These are phyloP conservation scores for Cheilosia vernalis DNA, from an alignment of 2,888 invertebrate genomes.

Conservation along the genomic window DNA sequence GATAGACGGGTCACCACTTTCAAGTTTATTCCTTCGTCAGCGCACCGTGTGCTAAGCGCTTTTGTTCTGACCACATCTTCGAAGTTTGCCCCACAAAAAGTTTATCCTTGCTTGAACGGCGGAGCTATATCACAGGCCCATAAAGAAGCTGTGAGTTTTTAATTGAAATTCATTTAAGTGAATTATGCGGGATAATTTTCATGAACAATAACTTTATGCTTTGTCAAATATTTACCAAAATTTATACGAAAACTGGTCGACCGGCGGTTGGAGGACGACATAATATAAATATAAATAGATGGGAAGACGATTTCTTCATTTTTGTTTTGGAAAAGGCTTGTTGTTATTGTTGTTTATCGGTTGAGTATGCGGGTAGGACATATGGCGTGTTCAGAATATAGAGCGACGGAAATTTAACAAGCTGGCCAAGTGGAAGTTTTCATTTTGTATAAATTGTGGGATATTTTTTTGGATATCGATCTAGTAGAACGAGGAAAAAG, in stretches of 20 bases:
- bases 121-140: not conserved
- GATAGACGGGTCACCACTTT: slow-evolving; percentile 70
- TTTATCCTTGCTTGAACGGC: slow-evolving; percentile 19
- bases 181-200: slow-evolving; percentile 45
- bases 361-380: too few species aligned
- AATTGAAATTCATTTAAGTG: slow-evolving; percentile 70
- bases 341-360: too few species aligned
- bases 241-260: slow-evolving; percentile 52
- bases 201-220: slow-evolving; percentile 47
- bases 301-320: too few species aligned
- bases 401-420: too few species aligned
- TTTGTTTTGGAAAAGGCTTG: too few species aligned
- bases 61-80: slow-evolving; percentile 63
- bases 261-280: not conserved
- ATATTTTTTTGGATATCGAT: too few species aligned
- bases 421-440: too few species aligned
- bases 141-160: slow-evolving; percentile 63
- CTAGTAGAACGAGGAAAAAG: too few species aligned
- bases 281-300: too few species aligned
- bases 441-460: too few species aligned
- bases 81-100: slow-evolving; percentile 46
- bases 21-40: slow-evolving; percentile 39
- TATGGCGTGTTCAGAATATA: too few species aligned
- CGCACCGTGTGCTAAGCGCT: slow-evolving; percentile 59
- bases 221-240: slow-evolving; percentile 59